These are phyloP conservation scores for Ctena decussata DNA, from an alignment of 2,888 invertebrate genomes.

Conservation along the genomic window DNA sequence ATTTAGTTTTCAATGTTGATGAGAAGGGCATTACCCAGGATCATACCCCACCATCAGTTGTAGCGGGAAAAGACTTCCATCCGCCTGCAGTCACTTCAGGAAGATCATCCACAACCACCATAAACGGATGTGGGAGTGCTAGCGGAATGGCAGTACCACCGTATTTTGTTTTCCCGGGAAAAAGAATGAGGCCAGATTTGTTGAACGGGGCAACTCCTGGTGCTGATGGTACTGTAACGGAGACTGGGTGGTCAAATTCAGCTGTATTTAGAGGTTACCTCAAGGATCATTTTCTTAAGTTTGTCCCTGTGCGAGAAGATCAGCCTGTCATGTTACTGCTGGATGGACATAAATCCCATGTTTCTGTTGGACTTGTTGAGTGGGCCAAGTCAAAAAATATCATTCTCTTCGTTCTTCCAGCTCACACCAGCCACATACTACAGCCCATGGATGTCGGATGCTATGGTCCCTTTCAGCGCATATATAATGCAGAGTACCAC, in stretches of 20 bases:
- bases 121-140: conserved; percentile 28
- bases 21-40: no score
- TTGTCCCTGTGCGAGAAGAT: conserved; percentile 18
- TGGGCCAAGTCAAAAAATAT: conserved; percentile 34
- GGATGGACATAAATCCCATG: conserved; percentile 22
- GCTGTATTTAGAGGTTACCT: conserved; percentile 28
- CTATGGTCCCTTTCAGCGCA: conserved; percentile 31
- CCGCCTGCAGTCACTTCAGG: conserved; percentile 5
- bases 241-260: conserved; percentile 40
- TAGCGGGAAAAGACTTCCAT: no score
- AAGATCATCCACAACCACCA: conserved; percentile 26
- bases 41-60: no score
- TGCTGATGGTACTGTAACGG: conserved; percentile 20
- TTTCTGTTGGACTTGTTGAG: no score
- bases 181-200: conserved; percentile 13
- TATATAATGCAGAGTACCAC: conserved; percentile 23
- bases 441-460: conserved; percentile 28
- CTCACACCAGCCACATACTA: conserved; percentile 27
- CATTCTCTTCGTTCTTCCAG: conserved; percentile 25
- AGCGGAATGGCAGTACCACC: no score
- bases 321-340: conserved; percentile 21
- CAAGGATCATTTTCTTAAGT: conserved; percentile 34
- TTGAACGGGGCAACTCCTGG: conserved; percentile 23
- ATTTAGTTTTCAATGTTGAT: no score
- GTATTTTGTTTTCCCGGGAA: conserved; percentile 43